Evolutionary conservation across 2,113 vertebrate genomes (phyloP).

Genomic region (Calidris pygmaea): DNA sequence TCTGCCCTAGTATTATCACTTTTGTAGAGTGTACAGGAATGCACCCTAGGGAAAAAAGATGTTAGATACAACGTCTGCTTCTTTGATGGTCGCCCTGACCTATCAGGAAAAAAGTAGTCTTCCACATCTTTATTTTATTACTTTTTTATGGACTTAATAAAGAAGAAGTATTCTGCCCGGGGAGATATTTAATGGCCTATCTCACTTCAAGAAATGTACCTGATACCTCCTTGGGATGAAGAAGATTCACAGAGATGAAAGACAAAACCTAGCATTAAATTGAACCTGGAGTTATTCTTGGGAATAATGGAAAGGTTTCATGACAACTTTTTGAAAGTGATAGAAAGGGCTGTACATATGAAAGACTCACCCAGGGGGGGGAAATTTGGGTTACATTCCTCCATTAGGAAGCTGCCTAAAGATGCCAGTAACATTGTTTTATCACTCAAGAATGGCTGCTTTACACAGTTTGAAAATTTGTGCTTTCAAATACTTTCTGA

Average conservation of each 20-base stretch:
- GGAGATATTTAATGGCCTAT: slow-evolving; percentile 35
- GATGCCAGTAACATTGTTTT: not conserved
- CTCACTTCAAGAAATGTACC: slow-evolving; percentile 33
- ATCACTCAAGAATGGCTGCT: not conserved
- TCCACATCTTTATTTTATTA: slow-evolving; percentile 49
- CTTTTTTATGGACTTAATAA: slow-evolving; percentile 51
- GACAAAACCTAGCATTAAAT: not conserved
- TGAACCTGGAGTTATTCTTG: not conserved
- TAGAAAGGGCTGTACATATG: not conserved
- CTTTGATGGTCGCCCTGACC: slow-evolving; percentile 14
- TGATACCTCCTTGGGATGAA: slow-evolving; percentile 10
- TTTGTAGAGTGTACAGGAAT: slow-evolving; percentile 1
- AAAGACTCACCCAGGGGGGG: not conserved
- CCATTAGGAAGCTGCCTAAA: not conserved
- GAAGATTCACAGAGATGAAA: slow-evolving; percentile 15
- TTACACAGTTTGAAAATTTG: not conserved
- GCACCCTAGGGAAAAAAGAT: slow-evolving; percentile 3
- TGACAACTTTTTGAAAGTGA: slow-evolving; percentile 1
- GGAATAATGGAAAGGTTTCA: not conserved
- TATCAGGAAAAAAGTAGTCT: slow-evolving; percentile 13
- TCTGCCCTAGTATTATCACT: not conserved
- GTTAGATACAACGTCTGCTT: slow-evolving; percentile 11
- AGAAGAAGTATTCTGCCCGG: slow-evolving; percentile 28
- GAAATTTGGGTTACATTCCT: not conserved
- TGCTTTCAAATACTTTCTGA: not conserved